Evolutionary conservation across 2,797 vertebrate species (phyloP), one percentile per base, ranked within the genome.

Genomic region (Loriculus beryllinus): DNA sequence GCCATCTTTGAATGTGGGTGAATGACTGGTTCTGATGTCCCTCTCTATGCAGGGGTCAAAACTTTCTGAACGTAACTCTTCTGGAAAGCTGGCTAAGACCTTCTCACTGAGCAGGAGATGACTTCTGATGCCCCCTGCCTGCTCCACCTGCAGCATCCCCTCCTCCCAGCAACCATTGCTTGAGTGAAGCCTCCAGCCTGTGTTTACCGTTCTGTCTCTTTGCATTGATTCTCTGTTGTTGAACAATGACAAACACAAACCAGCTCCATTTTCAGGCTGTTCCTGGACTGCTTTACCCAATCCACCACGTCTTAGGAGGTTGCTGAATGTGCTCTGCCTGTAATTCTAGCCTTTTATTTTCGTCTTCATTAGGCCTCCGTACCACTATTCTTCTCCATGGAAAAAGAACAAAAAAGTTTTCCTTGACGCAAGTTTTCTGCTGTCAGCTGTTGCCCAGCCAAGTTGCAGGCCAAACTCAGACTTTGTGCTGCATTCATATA

Each of bases 31-130:
- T 94, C n/a, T 51, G 60, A 35, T 4, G 35, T 8, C 19, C 49
- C 17, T 14, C 18, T 91, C 79, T 20, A 40, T 60, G 40, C 0
- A 3, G 14, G 10, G 33, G 10, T 42, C 2, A 6, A 0, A 3
- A 33, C 47, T 67, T 75, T 37, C 14, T 65, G 54, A 49, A 23
- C 1, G 2, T 13, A 71, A 57, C 21, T 79, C 11, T 60, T 63
- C 35, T 48, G 65, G 60, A 64, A 82, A 82, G 56, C 37, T 2
- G 9, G 18, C 40, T 74, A 63, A 59, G 2, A 2, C 14, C 12
- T 49, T 47, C 77, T 8, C 14, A 3, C 3, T 0, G 3, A 72
- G 23, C 31, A 56, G 25, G 21, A 78, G 51, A 18, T 14, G 19
- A 47, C 7, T 67, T 31, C 12, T 29, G 51, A 28, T 39, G 10